Base-by-base conservation (phyloP, 2,797 vertebrate species). In the Acipenser transmontanus region DNA sequence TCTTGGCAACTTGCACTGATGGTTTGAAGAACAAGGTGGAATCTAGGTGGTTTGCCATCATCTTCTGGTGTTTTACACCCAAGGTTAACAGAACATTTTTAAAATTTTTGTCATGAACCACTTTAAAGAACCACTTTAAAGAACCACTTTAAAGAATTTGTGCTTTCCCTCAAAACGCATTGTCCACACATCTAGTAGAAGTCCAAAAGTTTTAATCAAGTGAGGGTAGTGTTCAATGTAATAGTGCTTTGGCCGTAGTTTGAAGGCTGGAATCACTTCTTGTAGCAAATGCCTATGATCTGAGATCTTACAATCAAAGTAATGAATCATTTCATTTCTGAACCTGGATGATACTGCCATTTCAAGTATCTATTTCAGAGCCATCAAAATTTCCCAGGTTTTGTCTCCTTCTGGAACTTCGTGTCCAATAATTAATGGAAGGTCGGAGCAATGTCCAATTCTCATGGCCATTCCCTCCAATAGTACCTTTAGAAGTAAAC, bases 291-390 rank as follows among this genome's bases (percentile, higher is more conserved):
- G 1, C 56, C 72, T 75, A 67, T 76, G 69, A 7, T 78, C 70
- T 73, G 75, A 7, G 49, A 73, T 59, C 52, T 72, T 79, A 12
- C 68, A 76, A 0, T 76, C 70, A 52, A 76, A 13, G 49, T 77
- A 73, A 59, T 74, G 7, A 20, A 78, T 17, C 60, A 72, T 71
- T 57, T 79, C 70, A 6, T 73, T 74, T 34, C 75, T 74, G 61
- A 72, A 69, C 6, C 50, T 70, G 56, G 66, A 60, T 70, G 69
- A 34, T 49, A 77, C 70, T 76, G 17, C 60, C 1, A 77, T 20
- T 64, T 77, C 71, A 20, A 63, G 1, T 17, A 77, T 71, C 10
- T 76, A 66, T 69, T 76, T 79, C 8, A 80, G 68, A 63, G 74
- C 72, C 70, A 76, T 70, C 3, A 70, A 13, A 59, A 73, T 64